Percentiles rank a stretch among this genome's conserved stretches.
These are phyloP conservation scores for Ametastegia equiseti DNA, from an alignment of 2,888 invertebrate species.

Conservation along the genomic window DNA sequence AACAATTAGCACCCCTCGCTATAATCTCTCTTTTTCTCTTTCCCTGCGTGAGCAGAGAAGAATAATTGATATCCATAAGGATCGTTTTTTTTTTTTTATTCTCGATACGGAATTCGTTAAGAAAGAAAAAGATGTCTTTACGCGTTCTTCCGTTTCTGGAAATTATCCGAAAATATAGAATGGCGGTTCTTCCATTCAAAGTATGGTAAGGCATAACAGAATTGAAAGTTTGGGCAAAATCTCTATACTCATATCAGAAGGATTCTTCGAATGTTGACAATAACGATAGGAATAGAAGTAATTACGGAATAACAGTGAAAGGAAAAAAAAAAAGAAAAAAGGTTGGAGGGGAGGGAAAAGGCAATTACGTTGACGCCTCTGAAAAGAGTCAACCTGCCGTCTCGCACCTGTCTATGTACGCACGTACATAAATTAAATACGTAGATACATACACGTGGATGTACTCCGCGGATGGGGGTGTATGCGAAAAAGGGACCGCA, in stretches of 20 bases:
- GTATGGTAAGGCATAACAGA: no score
- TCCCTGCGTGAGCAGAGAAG: not conserved
- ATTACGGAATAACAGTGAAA: not conserved
- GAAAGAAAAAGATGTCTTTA: not conserved
- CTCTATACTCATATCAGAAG: not conserved
- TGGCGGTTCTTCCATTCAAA: not conserved
- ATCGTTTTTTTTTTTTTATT: not conserved
- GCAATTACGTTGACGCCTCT: conserved; percentile 25
- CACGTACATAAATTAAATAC: no score
- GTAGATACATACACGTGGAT: no score
- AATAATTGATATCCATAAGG: not conserved
- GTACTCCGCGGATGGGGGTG: not conserved
- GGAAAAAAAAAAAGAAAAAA: not conserved
- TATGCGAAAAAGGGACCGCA: conserved; percentile 4
- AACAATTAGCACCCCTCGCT: not conserved
- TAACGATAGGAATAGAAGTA: not conserved
- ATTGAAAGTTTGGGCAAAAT: no score
- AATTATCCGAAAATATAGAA: not conserved
- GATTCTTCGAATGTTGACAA: not conserved
- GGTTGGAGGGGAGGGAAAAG: not conserved
- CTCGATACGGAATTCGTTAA: not conserved
- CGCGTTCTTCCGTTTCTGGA: not conserved
- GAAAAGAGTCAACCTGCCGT: not conserved
- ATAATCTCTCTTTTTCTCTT: not conserved
- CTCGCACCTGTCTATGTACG: conserved; percentile 16